Percentiles rank a stretch among this genome's conserved stretches.
Evolutionary conservation across 2,888 invertebrate genomes (phyloP).

Genomic region (Schizotus pectinicornis): DNA sequence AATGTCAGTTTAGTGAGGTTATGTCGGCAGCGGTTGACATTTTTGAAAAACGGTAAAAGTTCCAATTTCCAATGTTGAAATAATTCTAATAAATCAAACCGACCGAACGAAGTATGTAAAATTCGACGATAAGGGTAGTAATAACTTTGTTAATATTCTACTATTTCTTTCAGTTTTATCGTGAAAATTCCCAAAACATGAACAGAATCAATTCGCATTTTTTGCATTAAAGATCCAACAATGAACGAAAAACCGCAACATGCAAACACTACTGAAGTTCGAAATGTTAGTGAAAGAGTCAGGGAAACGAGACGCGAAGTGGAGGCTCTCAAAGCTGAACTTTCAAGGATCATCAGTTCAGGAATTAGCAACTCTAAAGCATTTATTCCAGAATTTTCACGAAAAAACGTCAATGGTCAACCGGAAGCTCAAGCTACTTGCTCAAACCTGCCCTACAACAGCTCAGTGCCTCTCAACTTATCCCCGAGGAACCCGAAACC

Average conservation of each 20-base stretch:
- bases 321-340: conserved; percentile 50
- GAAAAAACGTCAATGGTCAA: background rate
- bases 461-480: background rate
- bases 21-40: conserved; percentile 24
- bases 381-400: conserved; percentile 1
- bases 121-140: too few species aligned
- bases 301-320: conserved; percentile 52
- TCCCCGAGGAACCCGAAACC: background rate
- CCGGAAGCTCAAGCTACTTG: background rate
- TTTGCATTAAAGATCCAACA: background rate
- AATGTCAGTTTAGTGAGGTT: conserved; percentile 16
- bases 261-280: conserved; percentile 4
- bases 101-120: background rate
- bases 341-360: conserved; percentile 49
- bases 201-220: background rate
- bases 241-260: conserved; percentile 4
- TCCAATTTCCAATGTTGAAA: too few species aligned
- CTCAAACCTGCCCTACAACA: background rate
- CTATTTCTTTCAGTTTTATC: background rate
- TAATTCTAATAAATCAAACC: too few species aligned
- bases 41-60: conserved; percentile 17
- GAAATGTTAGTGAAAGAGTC: conserved; percentile 42
- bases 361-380: conserved; percentile 31
- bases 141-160: background rate
- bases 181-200: background rate